These are phyloP conservation scores for Cheilosia vernalis DNA, from an alignment of 2,888 invertebrate species.

Conservation along the genomic window DNA sequence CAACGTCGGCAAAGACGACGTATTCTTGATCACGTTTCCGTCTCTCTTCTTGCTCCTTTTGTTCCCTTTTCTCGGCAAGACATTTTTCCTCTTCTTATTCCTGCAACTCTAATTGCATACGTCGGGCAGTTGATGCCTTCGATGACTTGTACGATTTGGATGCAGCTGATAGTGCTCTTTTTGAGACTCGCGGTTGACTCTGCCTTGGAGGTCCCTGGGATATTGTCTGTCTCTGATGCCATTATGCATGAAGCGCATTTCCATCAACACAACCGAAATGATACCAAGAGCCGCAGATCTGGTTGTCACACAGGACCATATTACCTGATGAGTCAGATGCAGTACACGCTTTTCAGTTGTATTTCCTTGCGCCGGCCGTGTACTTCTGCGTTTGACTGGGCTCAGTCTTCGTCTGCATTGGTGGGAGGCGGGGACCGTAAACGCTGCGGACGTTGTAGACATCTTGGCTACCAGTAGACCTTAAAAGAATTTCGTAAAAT, in stretches of 20 bases:
- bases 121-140: constrained; percentile 11
- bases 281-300: neutral
- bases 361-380: neutral
- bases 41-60: too few relatives aligned
- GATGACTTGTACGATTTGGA: constrained; percentile 6
- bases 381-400: neutral
- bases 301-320: too few relatives aligned
- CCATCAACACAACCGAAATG: constrained; percentile 9
- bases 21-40: constrained; percentile 6
- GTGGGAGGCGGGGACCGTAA: neutral
- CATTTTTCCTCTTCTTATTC: too few relatives aligned
- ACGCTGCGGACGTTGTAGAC: too few relatives aligned
- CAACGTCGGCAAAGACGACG: constrained; percentile 7
- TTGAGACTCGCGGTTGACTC: neutral
- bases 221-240: neutral
- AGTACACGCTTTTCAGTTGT: neutral
- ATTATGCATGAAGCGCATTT: neutral
- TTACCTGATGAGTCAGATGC: neutral
- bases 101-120: neutral
- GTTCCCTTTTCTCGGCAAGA: too few relatives aligned
- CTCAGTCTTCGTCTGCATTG: neutral
- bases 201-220: neutral
- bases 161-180: neutral
- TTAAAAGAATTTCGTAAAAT: too few relatives aligned
- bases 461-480: too few relatives aligned